Conservation (phyloP, 1,140 invertebrate genomes). For the Drosophila tani region DNA sequence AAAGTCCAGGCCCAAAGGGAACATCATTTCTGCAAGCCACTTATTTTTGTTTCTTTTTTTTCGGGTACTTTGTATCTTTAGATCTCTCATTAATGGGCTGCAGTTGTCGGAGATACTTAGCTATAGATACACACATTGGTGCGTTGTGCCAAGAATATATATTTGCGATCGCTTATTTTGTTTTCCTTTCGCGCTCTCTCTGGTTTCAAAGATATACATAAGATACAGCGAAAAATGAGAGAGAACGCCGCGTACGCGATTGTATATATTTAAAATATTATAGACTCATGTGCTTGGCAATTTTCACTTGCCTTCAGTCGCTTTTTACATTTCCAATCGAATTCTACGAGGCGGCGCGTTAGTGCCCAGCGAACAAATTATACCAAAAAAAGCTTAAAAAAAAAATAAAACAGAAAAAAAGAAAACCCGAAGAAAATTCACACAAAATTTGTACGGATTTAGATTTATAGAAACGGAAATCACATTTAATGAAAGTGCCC, state of each 20-base stretch:
- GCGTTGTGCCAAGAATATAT: slow-evolving; percentile 74
- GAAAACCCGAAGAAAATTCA: slow-evolving; percentile 13
- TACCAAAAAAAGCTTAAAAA: slow-evolving; percentile 3
- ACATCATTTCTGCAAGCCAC: slow-evolving; percentile 56
- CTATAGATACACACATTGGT: slow-evolving; percentile 21
- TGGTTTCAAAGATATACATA: slow-evolving; percentile 33
- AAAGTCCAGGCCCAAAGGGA: slow-evolving; percentile 32
- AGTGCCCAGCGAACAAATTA: slow-evolving; percentile 35
- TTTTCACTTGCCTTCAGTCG: slow-evolving; percentile 81
- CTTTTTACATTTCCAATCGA: slow-evolving; percentile 83
- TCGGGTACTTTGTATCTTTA: slow-evolving; percentile 49
- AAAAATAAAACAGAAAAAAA: slow-evolving; percentile 17
- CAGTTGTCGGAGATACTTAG: slow-evolving; percentile 19
- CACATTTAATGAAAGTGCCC: slow-evolving; percentile 41
- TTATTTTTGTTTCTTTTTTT: slow-evolving; percentile 12
- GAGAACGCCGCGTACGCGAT: slow-evolving; percentile 25
- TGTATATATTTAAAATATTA: slow-evolving; percentile 82
- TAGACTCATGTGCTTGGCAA: slow-evolving; percentile 78
- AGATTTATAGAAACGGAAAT: slow-evolving; percentile 45
- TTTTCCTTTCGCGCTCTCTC: slow-evolving; percentile 49
- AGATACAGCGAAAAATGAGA: slow-evolving; percentile 22
- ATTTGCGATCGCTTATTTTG: slow-evolving; percentile 74
- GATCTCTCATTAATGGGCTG: slow-evolving; percentile 73
- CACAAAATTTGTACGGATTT: slow-evolving; percentile 26
- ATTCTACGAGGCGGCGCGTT: slow-evolving; percentile 72